These are phyloP conservation scores for Vombatus ursinus DNA, from an alignment of 2,113 vertebrate species.

Conservation along the genomic window DNA sequence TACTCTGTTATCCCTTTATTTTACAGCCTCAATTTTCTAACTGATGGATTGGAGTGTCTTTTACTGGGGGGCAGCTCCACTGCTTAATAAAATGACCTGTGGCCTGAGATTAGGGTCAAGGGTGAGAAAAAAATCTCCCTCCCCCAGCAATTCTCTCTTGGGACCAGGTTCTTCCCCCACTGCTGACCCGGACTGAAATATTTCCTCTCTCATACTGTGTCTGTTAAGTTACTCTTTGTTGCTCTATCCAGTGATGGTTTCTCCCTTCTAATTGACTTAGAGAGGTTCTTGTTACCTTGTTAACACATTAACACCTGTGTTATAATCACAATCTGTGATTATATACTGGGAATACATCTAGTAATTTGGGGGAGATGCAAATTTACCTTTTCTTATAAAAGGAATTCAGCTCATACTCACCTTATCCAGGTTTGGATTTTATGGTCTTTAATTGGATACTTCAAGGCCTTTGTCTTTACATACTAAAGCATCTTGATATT, in stretches of 20 bases:
- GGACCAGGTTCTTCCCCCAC: neutral
- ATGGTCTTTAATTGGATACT: neutral
- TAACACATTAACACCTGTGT: neutral
- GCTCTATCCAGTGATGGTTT: neutral
- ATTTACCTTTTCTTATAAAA: neutral
- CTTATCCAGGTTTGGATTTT: neutral
- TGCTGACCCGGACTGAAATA: neutral
- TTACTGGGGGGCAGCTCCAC: neutral
- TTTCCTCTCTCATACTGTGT: neutral
- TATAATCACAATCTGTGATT: neutral
- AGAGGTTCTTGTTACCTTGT: neutral
- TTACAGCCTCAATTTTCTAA: neutral
- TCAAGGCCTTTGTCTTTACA: neutral
- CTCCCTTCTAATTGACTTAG: neutral
- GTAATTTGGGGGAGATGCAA: neutral
- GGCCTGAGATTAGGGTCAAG: neutral
- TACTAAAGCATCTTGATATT: neutral
- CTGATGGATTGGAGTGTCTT: neutral
- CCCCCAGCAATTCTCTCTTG: neutral
- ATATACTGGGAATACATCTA: neutral
- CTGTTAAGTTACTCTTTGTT: neutral
- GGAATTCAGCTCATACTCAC: neutral
- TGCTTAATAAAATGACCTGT: neutral
- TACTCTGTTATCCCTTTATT: neutral
- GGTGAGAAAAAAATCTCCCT: neutral